Percentiles rank a stretch among this genome's conserved stretches.
These are phyloP conservation scores for Rhinichthys osculus DNA, from an alignment of 2,797 vertebrate genomes.

Conservation along the genomic window DNA sequence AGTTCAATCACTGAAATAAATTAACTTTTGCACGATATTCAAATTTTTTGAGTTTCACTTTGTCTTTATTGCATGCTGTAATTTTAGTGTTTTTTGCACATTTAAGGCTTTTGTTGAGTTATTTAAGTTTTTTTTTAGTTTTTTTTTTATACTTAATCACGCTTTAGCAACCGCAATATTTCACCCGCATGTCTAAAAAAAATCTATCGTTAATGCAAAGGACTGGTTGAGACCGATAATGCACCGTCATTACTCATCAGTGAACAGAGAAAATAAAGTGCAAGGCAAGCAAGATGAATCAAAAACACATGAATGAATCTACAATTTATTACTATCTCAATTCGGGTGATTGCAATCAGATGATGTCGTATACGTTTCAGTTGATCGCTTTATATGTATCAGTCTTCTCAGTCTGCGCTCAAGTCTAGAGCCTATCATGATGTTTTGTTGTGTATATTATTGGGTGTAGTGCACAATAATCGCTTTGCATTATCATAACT, in stretches of 20 bases:
- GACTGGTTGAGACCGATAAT: too few species aligned
- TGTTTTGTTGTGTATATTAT: neutral
- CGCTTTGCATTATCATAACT: neutral
- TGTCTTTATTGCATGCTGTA: neutral
- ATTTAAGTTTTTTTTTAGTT: neutral
- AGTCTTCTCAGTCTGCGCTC: neutral
- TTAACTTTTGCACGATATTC: too few species aligned
- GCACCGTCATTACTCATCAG: neutral
- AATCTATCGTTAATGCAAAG: neutral
- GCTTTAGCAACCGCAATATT: neutral
- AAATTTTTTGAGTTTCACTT: too few species aligned
- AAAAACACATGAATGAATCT: slow-evolving; percentile 30
- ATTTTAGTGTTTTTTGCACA: neutral
- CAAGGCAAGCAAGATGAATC: slow-evolving; percentile 14
- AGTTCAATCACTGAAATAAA: too few species aligned
- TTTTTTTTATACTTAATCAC: slow-evolving; percentile 6
- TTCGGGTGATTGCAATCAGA: slow-evolving; percentile 34
- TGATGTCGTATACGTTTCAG: slow-evolving; percentile 5
- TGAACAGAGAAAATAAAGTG: slow-evolving; percentile 5
- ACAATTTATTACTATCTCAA: slow-evolving; percentile 22
- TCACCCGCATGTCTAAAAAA: neutral
- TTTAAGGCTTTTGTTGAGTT: slow-evolving; percentile 11
- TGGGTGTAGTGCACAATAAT: slow-evolving; percentile 10
- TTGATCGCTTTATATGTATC: slow-evolving; percentile 10
- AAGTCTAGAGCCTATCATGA: neutral